Base-by-base conservation (phyloP, 2,113 vertebrate genomes). In the Phaethon lepturus region DNA sequence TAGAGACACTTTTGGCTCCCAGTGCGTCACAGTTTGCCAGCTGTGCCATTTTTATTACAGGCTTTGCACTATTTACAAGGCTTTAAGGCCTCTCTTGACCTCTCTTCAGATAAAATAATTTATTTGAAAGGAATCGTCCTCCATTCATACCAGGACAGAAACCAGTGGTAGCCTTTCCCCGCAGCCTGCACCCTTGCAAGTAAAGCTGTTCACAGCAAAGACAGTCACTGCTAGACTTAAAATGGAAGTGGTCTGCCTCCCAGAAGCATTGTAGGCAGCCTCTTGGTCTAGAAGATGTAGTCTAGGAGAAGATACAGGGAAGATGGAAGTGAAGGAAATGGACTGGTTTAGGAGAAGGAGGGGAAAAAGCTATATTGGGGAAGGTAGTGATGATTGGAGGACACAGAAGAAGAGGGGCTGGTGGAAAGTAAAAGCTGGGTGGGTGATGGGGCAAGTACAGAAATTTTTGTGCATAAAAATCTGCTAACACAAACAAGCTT, bases 51-150 rank as follows among this genome's bases (percentile, higher is more conserved):
- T 71, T 77, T 71, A 35, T 31, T 67, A 26, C 29, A 84, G 52
- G 47, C 47, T 94, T 67, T 94, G 86, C 89, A 89, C 10, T 72
- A 93, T 95, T 93, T 89, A 73, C 84, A 68, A 72, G 73, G 64
- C 10, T 94, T 84, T 84, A 89, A 89, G 76, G 55, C 38, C 84
- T 59, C 71, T 87, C 86, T 74, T 78, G 64, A 91, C 28, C 31
- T 87, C 23, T 81, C n/a, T n/a, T n/a, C n/a, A n/a, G n/a, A n/a
- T n/a, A 17, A 86, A 90, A 56, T 26, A 62, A 74, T 59, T 52
- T 9, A 47, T 55, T 28, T 81, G 75, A 45, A 89, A 91, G 56
- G 73, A 71, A 20, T 38, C 38, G 29, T 40, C 52, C 64, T n/a
- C 87, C 84, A 75, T 96, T 95, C 87, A 75, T 40, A 50, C 13